Percentiles rank a stretch among this genome's conserved stretches.
Conservation (phyloP, 2,888 invertebrate genomes). For the Parnassius orleans region DNA sequence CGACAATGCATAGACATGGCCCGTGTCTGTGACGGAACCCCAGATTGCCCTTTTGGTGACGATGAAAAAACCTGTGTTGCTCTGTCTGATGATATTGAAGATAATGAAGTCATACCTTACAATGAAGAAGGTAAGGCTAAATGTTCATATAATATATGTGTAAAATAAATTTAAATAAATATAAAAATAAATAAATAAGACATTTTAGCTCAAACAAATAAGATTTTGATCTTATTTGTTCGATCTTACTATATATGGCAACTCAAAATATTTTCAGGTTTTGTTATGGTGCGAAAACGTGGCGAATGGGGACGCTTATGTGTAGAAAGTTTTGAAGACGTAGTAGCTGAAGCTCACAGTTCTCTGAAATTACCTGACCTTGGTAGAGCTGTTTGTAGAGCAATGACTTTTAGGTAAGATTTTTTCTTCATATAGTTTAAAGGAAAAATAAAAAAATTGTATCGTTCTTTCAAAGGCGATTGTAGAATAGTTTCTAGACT, state of each 20-base stretch:
- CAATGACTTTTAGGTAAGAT: conserved; percentile 87
- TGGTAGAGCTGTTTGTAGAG: conserved; percentile 87
- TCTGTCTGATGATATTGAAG: conserved; percentile 77
- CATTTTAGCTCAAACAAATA: too few species aligned
- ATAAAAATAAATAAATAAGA: too few species aligned
- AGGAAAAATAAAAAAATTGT: too few species aligned
- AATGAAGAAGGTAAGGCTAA: conserved; percentile 77
- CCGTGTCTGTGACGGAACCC: conserved; percentile 85
- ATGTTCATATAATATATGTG: too few species aligned
- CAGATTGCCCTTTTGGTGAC: conserved; percentile 87
- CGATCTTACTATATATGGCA: too few species aligned
- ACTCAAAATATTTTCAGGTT: conserved; percentile 69
- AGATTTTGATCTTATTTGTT: too few species aligned
- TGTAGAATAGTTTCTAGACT: too few species aligned
- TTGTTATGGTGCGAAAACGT: conserved; percentile 86
- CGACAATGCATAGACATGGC: conserved; percentile 84
- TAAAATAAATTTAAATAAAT: too few species aligned
- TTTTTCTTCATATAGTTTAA: too few species aligned
- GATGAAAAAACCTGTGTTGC: conserved; percentile 89
- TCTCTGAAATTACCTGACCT: conserved; percentile 85
- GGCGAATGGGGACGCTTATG: conserved; percentile 90
- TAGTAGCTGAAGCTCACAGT: conserved; percentile 79
- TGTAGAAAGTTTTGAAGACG: conserved; percentile 83
- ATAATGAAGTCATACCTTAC: conserved; percentile 82
- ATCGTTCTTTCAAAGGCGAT: too few species aligned